These are phyloP conservation scores for Abramis brama DNA, from an alignment of 2,113 vertebrate species.

Conservation along the genomic window DNA sequence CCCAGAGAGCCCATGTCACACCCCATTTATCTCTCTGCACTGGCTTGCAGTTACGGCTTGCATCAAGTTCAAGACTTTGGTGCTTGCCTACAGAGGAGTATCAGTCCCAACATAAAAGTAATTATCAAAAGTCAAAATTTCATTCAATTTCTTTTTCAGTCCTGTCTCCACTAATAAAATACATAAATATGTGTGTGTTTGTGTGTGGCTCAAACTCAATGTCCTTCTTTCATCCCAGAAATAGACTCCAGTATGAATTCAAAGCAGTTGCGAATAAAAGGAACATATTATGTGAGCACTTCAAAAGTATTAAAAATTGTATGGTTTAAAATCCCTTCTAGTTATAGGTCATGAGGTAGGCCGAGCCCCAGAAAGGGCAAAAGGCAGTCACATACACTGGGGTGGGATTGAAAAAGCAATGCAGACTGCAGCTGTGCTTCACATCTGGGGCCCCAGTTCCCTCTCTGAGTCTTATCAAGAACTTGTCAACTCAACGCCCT, in stretches of 20 bases:
- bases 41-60: too few relatives aligned
- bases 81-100: too few relatives aligned
- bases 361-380: background rate
- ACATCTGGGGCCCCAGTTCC: constrained; percentile 34
- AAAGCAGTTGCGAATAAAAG: constrained; percentile 37
- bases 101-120: background rate
- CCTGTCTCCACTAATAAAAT: constrained; percentile 1
- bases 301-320: background rate
- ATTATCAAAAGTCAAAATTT: background rate
- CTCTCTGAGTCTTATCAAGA: background rate
- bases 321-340: background rate
- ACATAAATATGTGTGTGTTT: constrained; percentile 12
- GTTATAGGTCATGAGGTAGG: constrained; percentile 1
- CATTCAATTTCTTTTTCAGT: background rate
- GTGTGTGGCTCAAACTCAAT: constrained; percentile 34
- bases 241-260: constrained; percentile 65
- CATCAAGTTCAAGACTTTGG: too few relatives aligned
- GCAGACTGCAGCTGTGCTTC: constrained; percentile 43
- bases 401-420: constrained; percentile 3
- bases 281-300: background rate
- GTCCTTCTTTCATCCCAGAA: constrained; percentile 56
- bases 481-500: constrained; percentile 23
- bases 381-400: background rate
- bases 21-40: too few relatives aligned
- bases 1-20: too few relatives aligned